These are phyloP conservation scores for Blera fallax DNA, from an alignment of 2,888 invertebrate species.

Conservation along the genomic window DNA sequence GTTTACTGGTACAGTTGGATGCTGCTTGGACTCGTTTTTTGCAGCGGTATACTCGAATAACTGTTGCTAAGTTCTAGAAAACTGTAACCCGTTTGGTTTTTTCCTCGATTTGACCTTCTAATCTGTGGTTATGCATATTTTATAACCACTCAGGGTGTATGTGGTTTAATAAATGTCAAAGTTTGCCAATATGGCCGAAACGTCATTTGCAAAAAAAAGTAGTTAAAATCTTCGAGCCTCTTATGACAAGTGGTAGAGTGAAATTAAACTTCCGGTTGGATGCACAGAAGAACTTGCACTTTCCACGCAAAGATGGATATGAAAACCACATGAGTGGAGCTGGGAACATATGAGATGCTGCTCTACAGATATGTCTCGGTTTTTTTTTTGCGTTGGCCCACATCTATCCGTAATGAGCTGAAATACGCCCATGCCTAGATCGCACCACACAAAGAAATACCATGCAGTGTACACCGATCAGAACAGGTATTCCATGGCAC, in stretches of 20 bases:
- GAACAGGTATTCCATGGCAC: conserved; percentile 40
- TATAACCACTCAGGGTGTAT: background rate
- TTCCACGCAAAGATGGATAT: background rate
- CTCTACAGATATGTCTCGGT: background rate
- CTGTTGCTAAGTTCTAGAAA: conserved; percentile 47
- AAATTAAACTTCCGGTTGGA: conserved; percentile 14
- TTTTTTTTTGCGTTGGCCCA: conserved; percentile 4
- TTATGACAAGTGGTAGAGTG: background rate
- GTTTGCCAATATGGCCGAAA: background rate
- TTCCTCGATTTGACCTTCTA: conserved; percentile 35
- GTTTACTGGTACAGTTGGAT: background rate
- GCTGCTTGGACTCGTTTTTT: background rate
- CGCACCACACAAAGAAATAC: conserved; percentile 46
- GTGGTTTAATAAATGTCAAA: conserved; percentile 26
- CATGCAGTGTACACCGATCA: conserved; percentile 8
- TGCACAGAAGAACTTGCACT: conserved; percentile 16
- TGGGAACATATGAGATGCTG: background rate
- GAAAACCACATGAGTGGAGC: background rate
- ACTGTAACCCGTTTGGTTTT: conserved; percentile 26
- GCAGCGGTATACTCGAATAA: background rate
- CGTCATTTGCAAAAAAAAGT: background rate
- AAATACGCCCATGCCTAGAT: conserved; percentile 26
- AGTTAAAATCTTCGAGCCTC: background rate
- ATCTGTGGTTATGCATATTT: conserved; percentile 11
- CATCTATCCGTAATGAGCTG: conserved; percentile 16